phyloP scores from a whole-genome alignment of 2,797 vertebrate species.

The Anabacerthia variegaticeps region DNA sequence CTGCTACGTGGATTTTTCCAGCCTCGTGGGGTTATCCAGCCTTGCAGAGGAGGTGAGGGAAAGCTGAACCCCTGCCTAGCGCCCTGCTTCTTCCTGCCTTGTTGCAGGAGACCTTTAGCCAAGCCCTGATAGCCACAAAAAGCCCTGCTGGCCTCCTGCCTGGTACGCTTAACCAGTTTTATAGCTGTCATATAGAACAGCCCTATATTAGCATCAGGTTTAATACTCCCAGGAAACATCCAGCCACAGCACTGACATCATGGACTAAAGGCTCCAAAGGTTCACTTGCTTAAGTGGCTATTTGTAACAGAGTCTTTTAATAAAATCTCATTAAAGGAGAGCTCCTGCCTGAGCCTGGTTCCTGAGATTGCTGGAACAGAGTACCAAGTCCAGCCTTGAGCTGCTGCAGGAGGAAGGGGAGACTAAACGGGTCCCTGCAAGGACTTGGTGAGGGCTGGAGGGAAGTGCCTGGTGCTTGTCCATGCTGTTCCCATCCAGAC shows the following conservation, averaged over 20 bases:
- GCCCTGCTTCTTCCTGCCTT: neutral
- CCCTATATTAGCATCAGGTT: conserved; percentile 47
- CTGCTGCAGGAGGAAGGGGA: neutral
- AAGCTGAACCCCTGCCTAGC: neutral
- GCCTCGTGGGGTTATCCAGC: neutral
- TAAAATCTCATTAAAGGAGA: conserved; percentile 57
- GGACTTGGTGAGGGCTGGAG: neutral
- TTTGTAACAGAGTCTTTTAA: conserved; percentile 67
- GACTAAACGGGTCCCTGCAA: neutral
- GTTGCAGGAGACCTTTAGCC: conserved; percentile 29
- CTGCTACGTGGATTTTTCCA: neutral
- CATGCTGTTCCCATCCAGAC: neutral
- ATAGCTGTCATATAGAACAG: conserved; percentile 57
- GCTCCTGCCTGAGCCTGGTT: neutral
- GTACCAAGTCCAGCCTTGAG: neutral
- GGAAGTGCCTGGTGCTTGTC: neutral
- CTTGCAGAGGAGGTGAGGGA: neutral
- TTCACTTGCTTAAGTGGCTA: conserved; percentile 61
- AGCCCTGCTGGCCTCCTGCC: conserved; percentile 54
- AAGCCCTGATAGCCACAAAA: conserved; percentile 31
- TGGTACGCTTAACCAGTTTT: conserved; percentile 27
- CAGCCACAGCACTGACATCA: conserved; percentile 58
- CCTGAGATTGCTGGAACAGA: neutral
- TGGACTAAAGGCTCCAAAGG: conserved; percentile 52
- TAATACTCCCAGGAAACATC: conserved; percentile 55